Conservation (phyloP, 1,140 invertebrate species). For the Heterodera schachtii region DNA sequence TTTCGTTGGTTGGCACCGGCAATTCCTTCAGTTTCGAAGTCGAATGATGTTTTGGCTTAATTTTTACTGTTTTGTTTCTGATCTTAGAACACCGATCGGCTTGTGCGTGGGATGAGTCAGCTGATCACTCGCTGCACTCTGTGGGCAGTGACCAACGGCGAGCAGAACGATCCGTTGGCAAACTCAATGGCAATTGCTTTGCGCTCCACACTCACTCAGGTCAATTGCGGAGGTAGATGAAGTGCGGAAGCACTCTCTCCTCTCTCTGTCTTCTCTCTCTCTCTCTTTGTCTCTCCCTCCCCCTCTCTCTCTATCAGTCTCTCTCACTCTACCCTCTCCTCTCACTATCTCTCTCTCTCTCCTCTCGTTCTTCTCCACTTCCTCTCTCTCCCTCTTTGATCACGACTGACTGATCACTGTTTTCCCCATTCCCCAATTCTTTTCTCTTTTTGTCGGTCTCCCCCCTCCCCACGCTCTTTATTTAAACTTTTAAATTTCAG, state of each 20-base stretch:
- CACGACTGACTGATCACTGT: too few species aligned
- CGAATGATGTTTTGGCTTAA: not conserved
- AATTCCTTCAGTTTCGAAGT: slow-evolving; percentile 53
- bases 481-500: slow-evolving; percentile 11
- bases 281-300: too few species aligned
- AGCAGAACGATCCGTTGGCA: slow-evolving; percentile 48
- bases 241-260: not conserved
- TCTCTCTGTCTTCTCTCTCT: too few species aligned
- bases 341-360: not conserved
- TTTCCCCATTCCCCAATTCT: too few species aligned
- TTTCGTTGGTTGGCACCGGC: slow-evolving; percentile 58
- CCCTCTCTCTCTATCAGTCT: not conserved
- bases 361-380: too few species aligned
- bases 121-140: slow-evolving; percentile 44
- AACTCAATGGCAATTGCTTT: slow-evolving; percentile 31
- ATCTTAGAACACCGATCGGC: slow-evolving; percentile 24
- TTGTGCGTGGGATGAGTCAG: slow-evolving; percentile 35
- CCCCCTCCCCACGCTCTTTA: not conserved
- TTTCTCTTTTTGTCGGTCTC: too few species aligned
- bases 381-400: too few species aligned
- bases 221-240: not conserved
- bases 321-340: too few species aligned
- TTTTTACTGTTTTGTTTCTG: not conserved
- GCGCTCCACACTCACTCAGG: slow-evolving; percentile 42
- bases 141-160: slow-evolving; percentile 52